These are phyloP conservation scores for Clamator glandarius DNA, from an alignment of 2,797 vertebrate genomes.

Conservation along the genomic window DNA sequence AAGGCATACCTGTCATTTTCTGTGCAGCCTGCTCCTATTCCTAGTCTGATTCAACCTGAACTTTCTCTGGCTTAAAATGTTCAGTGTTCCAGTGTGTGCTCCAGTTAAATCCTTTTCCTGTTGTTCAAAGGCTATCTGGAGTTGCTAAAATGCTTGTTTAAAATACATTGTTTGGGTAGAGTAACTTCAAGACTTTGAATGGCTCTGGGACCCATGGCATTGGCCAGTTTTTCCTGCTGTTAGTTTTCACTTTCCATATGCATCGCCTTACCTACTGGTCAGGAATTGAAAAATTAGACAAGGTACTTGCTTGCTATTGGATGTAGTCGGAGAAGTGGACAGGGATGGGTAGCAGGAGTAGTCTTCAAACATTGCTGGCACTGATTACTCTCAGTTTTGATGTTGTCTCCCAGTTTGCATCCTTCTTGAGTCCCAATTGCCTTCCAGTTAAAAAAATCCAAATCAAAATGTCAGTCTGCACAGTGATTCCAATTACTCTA, in stretches of 20 bases:
- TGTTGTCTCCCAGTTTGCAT: not conserved
- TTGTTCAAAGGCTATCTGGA: conserved; percentile 15
- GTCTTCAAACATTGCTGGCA: not conserved
- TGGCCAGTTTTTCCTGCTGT: not conserved
- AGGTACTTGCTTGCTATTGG: not conserved
- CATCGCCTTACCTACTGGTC: not conserved
- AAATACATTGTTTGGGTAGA: not conserved
- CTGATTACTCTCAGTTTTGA: not conserved
- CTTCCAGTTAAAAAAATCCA: not conserved
- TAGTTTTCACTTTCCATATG: not conserved
- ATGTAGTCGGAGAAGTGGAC: not conserved
- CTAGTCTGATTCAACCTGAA: not conserved
- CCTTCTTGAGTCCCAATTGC: not conserved
- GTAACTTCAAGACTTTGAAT: not conserved
- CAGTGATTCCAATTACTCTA: not conserved
- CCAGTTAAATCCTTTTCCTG: not conserved
- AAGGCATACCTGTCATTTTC: not conserved
- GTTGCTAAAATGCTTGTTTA: not conserved
- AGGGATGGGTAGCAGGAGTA: not conserved
- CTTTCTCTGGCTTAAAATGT: not conserved
- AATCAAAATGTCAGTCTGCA: not conserved
- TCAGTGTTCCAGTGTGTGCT: not conserved
- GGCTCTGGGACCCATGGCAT: not conserved
- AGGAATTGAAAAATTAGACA: not conserved
- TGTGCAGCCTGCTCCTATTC: not conserved